Percentiles rank a stretch among this genome's conserved stretches.
These are phyloP conservation scores for Craseonycteris thonglongyai DNA, from an alignment of 2,113 vertebrate species.

Conservation along the genomic window DNA sequence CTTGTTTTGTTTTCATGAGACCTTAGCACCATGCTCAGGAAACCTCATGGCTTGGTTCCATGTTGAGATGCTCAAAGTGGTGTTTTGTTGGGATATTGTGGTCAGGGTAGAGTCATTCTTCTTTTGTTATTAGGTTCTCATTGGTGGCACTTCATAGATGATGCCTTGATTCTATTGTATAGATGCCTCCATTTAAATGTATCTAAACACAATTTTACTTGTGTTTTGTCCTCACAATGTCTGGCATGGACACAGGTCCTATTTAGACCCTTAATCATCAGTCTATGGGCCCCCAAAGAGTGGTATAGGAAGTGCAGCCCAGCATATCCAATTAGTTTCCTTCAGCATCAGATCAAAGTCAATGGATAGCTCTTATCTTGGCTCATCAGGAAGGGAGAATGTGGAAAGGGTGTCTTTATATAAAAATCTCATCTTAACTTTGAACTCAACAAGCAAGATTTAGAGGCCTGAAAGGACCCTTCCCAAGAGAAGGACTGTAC, in stretches of 20 bases:
- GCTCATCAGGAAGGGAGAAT: neutral
- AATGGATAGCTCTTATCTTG: neutral
- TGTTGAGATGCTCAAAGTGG: neutral
- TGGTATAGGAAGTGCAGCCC: neutral
- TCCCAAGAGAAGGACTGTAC: neutral
- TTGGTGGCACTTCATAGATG: neutral
- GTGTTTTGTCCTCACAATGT: conserved; percentile 14
- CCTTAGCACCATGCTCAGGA: neutral
- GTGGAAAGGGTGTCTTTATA: neutral
- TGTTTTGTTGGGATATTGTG: neutral
- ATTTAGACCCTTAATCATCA: neutral
- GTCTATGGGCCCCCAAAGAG: neutral
- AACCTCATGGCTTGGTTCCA: neutral
- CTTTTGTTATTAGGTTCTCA: neutral
- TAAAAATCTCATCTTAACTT: neutral
- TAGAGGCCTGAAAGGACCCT: neutral
- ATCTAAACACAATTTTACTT: neutral
- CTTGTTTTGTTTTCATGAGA: conserved; percentile 13
- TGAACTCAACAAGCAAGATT: neutral
- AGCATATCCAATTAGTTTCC: neutral
- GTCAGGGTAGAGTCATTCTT: neutral
- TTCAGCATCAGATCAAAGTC: neutral
- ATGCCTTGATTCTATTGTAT: neutral
- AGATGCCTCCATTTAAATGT: neutral
- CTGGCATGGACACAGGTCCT: neutral